A percentile compares a stretch with the other conserved stretches of the same genome.
Conservation (phyloP, 2,888 invertebrate genomes). For the Cybosia mesomella region DNA sequence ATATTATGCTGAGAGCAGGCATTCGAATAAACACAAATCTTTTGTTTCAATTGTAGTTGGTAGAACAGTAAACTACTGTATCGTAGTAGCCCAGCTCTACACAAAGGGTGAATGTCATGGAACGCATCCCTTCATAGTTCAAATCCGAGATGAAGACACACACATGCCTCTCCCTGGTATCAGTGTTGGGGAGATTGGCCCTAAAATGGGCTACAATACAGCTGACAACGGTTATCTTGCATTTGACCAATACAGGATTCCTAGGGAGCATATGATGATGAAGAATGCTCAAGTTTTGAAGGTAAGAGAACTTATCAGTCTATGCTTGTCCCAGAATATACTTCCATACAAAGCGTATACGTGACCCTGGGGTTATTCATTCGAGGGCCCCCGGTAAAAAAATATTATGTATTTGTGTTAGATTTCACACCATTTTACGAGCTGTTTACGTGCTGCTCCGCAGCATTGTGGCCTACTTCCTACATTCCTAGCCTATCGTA, state of each 20-base stretch:
- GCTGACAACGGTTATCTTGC: conserved; percentile 97
- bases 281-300: conserved; percentile 93
- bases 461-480: too few species aligned
- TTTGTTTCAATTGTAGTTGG: conserved; percentile 90
- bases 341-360: too few species aligned
- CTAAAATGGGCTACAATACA: conserved; percentile 95
- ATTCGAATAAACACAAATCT: neutral
- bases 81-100: conserved; percentile 95
- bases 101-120: conserved; percentile 93
- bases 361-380: too few species aligned
- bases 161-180: conserved; percentile 94
- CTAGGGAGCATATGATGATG: conserved; percentile 95
- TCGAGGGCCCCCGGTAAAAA: too few species aligned
- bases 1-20: neutral
- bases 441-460: too few species aligned
- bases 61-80: conserved; percentile 95
- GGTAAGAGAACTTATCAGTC: conserved; percentile 44
- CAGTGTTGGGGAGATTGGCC: conserved; percentile 96
- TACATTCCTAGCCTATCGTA: too few species aligned
- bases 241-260: conserved; percentile 94
- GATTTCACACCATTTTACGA: too few species aligned
- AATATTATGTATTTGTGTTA: too few species aligned
- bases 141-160: conserved; percentile 94
- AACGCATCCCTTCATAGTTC: conserved; percentile 96
- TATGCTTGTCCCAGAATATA: neutral